Percentiles rank a stretch among this genome's conserved stretches.
Conservation (phyloP, 1,140 invertebrate species). For the Pogonomyrmex barbatus region DNA sequence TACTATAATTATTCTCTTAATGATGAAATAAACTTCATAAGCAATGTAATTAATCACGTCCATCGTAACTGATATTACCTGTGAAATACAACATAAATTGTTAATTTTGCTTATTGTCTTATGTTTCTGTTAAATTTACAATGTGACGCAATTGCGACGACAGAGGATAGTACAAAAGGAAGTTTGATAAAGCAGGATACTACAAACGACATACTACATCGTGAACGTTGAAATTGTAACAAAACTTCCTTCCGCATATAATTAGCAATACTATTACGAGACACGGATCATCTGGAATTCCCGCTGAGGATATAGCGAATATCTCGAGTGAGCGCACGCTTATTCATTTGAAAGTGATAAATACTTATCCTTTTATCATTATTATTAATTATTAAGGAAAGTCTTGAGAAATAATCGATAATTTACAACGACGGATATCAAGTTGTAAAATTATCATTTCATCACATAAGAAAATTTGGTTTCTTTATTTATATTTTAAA, state of each 20-base stretch:
- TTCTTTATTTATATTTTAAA: background rate
- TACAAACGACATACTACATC: conserved; percentile 4
- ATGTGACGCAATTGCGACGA: background rate
- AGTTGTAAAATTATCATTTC: background rate
- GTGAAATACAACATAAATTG: background rate
- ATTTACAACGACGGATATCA: background rate
- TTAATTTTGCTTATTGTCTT: conserved; percentile 18
- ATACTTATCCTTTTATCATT: background rate
- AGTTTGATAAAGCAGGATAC: background rate
- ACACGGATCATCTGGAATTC: conserved; percentile 43
- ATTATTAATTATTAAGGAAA: conserved; percentile 15
- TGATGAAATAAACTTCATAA: background rate
- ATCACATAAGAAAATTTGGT: background rate
- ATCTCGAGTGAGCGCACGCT: background rate
- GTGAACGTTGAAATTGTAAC: conserved; percentile 26
- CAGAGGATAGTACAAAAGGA: background rate
- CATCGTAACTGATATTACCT: conserved; percentile 2
- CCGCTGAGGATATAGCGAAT: background rate
- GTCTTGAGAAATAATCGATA: background rate
- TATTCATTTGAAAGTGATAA: background rate
- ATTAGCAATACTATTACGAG: background rate
- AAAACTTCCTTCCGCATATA: conserved; percentile 26
- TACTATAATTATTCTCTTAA: background rate
- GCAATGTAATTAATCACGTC: background rate
- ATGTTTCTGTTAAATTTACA: conserved; percentile 10